A percentile compares a stretch with the other conserved stretches of the same genome.
Evolutionary conservation across 2,113 vertebrate genomes (phyloP).

Genomic region (Eudyptes chrysolophus): DNA sequence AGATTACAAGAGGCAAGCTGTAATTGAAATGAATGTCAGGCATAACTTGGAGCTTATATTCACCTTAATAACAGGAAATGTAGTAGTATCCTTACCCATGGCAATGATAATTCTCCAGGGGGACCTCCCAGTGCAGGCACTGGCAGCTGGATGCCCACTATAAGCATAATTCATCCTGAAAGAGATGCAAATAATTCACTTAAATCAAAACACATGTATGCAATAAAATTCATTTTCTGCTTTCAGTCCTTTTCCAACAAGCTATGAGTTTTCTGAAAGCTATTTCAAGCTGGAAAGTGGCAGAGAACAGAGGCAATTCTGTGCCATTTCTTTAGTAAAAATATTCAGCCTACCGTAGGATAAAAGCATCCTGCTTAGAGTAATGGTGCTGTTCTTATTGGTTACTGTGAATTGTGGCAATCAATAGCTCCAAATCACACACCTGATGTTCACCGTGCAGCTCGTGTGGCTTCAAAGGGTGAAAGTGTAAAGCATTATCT

Average conservation of each 20-base stretch:
- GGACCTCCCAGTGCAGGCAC: background rate
- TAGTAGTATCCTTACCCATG: background rate
- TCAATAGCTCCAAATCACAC: background rate
- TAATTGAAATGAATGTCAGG: background rate
- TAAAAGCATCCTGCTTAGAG: background rate
- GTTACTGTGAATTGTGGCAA: background rate
- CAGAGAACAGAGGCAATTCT: background rate
- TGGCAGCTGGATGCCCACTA: background rate
- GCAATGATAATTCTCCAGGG: background rate
- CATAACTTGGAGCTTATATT: background rate
- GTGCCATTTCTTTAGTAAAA: background rate
- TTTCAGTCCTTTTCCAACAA: background rate
- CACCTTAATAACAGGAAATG: background rate
- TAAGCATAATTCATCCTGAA: background rate
- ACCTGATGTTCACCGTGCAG: background rate
- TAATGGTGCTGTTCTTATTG: background rate
- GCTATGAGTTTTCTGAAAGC: background rate
- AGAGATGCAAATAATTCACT: background rate
- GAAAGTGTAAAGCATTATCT: background rate
- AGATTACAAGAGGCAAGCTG: background rate
- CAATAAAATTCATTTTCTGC: background rate
- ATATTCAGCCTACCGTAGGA: background rate
- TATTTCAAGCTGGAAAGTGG: background rate
- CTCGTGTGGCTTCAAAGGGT: slow-evolving; percentile 9
- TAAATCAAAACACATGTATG: background rate